phyloP scores from a whole-genome alignment of 1,140 invertebrate species.

The Hyles euphorbiae region DNA sequence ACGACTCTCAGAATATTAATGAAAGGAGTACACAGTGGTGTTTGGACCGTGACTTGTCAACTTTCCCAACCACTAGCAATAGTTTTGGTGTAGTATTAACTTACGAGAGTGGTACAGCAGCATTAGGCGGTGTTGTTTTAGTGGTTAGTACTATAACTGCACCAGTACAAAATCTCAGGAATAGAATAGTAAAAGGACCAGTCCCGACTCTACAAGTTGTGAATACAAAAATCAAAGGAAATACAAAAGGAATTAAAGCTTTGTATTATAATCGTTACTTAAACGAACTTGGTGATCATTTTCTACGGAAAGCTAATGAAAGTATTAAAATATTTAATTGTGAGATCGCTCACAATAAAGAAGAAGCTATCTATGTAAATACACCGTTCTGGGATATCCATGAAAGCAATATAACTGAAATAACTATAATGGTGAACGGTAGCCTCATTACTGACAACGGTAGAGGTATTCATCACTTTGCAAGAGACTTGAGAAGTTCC shows the following conservation, averaged over 20 bases:
- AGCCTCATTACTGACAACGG: conserved; percentile 90
- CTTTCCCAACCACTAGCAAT: conserved; percentile 91
- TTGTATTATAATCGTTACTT: conserved; percentile 93
- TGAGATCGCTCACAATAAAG: conserved; percentile 86
- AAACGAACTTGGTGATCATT: conserved; percentile 89
- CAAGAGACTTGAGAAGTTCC: conserved; percentile 91
- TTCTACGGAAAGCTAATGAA: conserved; percentile 91
- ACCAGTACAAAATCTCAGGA: conserved; percentile 81
- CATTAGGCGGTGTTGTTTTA: conserved; percentile 89
- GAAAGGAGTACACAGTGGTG: conserved; percentile 82
- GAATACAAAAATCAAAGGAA: conserved; percentile 86
- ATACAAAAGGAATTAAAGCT: conserved; percentile 87
- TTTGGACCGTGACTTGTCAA: conserved; percentile 86
- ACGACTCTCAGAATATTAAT: conserved; percentile 82
- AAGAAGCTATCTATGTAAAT: conserved; percentile 88
- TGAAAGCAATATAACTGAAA: conserved; percentile 88
- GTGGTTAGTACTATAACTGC: conserved; percentile 85
- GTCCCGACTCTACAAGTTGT: conserved; percentile 83
- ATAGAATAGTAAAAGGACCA: conserved; percentile 84
- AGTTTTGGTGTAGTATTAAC: conserved; percentile 89
- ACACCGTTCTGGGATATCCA: conserved; percentile 91
- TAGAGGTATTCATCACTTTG: conserved; percentile 89
- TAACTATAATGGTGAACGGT: conserved; percentile 90
- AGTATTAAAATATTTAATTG: conserved; percentile 87
- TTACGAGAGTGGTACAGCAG: conserved; percentile 86